phyloP scores from a whole-genome alignment of 2,113 vertebrate species.

The Pluvialis apricaria region DNA sequence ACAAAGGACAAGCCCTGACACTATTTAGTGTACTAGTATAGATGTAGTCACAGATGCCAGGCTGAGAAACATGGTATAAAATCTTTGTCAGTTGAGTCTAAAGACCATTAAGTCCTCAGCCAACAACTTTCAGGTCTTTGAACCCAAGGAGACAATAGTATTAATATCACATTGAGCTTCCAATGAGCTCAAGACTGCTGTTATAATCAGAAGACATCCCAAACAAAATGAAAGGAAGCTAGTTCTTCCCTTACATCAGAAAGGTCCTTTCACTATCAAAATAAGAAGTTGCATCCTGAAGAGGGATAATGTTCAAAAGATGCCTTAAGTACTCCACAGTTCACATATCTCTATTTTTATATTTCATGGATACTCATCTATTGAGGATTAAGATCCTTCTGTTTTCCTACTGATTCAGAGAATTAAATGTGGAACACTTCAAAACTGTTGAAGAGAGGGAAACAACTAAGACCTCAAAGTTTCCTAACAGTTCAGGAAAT shows the following conservation, averaged over 20 bases:
- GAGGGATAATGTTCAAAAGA: background rate
- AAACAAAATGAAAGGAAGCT: background rate
- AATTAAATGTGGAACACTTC: background rate
- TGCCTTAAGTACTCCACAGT: background rate
- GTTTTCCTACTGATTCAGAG: background rate
- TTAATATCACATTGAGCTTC: background rate
- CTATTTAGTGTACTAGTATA: background rate
- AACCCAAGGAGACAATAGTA: background rate
- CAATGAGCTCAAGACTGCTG: background rate
- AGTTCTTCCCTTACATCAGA: background rate
- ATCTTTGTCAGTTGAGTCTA: background rate
- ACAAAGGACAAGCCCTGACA: background rate
- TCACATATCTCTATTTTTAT: background rate
- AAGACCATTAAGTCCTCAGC: background rate
- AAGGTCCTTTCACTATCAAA: background rate
- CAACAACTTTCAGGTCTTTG: background rate
- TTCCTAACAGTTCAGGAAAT: background rate
- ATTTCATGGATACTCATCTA: background rate
- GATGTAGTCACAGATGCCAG: background rate
- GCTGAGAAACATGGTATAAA: background rate
- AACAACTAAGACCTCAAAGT: background rate
- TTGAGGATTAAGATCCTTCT: background rate
- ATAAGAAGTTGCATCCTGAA: background rate
- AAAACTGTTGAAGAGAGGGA: background rate
- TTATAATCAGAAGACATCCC: background rate